Conservation (phyloP, 2,888 invertebrate species). For the Acanthosoma haemorrhoidale region DNA sequence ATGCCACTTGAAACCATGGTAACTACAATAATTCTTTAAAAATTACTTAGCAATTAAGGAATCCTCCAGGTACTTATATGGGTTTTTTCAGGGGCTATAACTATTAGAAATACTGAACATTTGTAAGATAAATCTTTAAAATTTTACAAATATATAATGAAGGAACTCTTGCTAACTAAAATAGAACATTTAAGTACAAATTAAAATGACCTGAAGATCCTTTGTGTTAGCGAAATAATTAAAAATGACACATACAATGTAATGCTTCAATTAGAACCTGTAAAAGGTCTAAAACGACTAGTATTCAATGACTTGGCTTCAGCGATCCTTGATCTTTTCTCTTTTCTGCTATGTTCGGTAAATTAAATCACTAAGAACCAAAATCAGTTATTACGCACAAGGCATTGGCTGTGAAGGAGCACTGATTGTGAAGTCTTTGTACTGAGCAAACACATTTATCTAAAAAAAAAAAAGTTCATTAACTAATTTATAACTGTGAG, state of each 20-base stretch:
- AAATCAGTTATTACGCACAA: constrained; percentile 15
- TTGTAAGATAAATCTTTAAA: neutral
- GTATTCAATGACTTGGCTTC: neutral
- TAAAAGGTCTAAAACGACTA: constrained; percentile 1
- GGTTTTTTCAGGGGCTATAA: neutral
- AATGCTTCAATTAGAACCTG: neutral
- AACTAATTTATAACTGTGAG: no score
- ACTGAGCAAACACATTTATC: constrained; percentile 89
- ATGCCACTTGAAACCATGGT: constrained; percentile 1
- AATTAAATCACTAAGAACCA: no score
- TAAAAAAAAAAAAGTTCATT: constrained; percentile 51
- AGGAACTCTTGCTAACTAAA: neutral
- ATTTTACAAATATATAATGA: neutral
- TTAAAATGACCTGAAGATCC: neutral
- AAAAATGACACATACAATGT: constrained; percentile 1
- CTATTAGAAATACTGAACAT: neutral
- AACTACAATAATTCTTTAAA: neutral
- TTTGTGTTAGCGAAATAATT: neutral
- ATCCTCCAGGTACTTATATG: neutral
- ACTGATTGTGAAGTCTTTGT: constrained; percentile 86
- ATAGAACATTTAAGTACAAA: neutral
- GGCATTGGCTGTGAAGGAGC: constrained; percentile 55
- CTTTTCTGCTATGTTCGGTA: no score
- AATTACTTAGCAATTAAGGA: no score
- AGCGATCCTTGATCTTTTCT: no score